Percentiles rank a stretch among this genome's conserved stretches.
Conservation (phyloP, 2,888 invertebrate species). For the Stegana nigrithorax region DNA sequence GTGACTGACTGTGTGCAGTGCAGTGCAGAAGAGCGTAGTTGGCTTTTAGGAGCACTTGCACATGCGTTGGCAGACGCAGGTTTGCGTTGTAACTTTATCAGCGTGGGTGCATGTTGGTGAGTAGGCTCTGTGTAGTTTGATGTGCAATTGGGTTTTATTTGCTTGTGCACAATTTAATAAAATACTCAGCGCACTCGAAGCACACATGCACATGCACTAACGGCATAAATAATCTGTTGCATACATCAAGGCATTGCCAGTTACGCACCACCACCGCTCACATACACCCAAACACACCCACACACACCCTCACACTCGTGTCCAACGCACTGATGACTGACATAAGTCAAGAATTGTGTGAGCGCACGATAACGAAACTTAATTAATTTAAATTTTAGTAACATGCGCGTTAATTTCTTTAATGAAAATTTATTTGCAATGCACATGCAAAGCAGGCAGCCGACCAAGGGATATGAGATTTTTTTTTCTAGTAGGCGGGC, state of each 20-base stretch:
- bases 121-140: neutral
- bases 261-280: neutral
- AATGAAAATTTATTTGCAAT: constrained; percentile 44
- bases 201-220: constrained; percentile 29
- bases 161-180: constrained; percentile 52
- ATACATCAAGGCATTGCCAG: constrained; percentile 19
- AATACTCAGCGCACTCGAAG: constrained; percentile 26
- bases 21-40: constrained; percentile 18
- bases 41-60: no score
- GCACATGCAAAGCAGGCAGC: no score
- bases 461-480: no score
- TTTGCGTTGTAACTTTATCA: neutral
- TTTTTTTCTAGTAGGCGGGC: no score
- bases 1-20: constrained; percentile 22
- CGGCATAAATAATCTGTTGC: constrained; percentile 59
- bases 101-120: constrained; percentile 13
- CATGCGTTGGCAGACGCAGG: constrained; percentile 20
- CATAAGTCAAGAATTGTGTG: constrained; percentile 35
- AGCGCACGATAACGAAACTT: constrained; percentile 45
- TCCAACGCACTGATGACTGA: neutral
- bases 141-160: constrained; percentile 41
- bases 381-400: constrained; percentile 56
- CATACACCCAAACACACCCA: neutral
- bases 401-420: constrained; percentile 49
- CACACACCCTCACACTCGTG: neutral